Conservation (phyloP, 2,113 vertebrate species). For the Synodontis membranacea region DNA sequence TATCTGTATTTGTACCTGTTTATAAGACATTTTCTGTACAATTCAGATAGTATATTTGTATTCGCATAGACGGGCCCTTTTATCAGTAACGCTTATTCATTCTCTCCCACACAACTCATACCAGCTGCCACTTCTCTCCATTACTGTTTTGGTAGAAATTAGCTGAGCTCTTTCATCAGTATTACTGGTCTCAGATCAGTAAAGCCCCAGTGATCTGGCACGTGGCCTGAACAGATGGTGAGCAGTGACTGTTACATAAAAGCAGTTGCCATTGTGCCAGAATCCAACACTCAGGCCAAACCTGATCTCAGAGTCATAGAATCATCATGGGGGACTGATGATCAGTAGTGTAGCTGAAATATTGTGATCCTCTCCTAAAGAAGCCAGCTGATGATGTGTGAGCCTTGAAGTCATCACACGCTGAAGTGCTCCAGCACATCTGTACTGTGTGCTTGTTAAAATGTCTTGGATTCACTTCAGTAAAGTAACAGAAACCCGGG, state of each 20-base stretch:
- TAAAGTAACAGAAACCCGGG: conserved; percentile 16
- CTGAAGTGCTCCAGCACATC: conserved; percentile 24
- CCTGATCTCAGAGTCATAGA: conserved; percentile 48
- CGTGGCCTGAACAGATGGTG: conserved; percentile 49
- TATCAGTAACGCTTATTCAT: conserved; percentile 20
- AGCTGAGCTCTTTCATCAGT: conserved; percentile 25
- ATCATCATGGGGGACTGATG: conserved; percentile 39
- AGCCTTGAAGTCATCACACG: background rate
- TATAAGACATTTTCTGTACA: background rate
- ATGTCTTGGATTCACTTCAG: conserved; percentile 32
- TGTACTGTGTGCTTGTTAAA: conserved; percentile 32
- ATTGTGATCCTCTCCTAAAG: conserved; percentile 1
- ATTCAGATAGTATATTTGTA: background rate
- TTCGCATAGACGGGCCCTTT: background rate
- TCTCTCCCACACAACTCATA: conserved; percentile 23
- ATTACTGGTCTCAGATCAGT: conserved; percentile 44
- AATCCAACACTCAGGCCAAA: conserved; percentile 30
- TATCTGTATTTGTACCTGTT: background rate
- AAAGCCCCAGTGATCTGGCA: conserved; percentile 42
- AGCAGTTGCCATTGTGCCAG: conserved; percentile 38
- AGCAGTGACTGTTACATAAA: conserved; percentile 51
- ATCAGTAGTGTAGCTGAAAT: conserved; percentile 21
- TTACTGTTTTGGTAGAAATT: conserved; percentile 30
- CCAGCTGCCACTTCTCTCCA: conserved; percentile 22
- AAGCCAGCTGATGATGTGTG: conserved; percentile 26